Percentiles rank a stretch among this genome's conserved stretches.
phyloP scores from a whole-genome alignment of 1,140 invertebrate genomes.

The Bombus huntii region DNA sequence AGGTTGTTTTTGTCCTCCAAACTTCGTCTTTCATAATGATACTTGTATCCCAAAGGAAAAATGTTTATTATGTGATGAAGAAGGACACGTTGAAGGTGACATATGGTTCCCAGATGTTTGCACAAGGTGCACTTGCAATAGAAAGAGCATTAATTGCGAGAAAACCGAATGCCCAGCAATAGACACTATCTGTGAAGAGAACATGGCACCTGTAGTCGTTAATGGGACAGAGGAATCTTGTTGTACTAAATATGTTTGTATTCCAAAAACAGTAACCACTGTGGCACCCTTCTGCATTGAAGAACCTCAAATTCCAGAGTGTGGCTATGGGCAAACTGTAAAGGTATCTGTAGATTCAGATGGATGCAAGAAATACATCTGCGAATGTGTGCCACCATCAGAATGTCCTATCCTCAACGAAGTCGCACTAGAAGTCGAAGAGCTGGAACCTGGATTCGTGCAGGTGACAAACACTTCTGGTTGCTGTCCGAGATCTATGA shows the following conservation, averaged over 20 bases:
- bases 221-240: conserved; percentile 84
- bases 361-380: conserved; percentile 87
- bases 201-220: conserved; percentile 82
- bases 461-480: conserved; percentile 84
- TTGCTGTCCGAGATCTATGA: conserved; percentile 86
- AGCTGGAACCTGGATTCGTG: conserved; percentile 85
- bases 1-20: conserved; percentile 92
- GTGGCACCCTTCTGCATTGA: conserved; percentile 83
- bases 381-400: conserved; percentile 87
- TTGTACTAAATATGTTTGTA: conserved; percentile 87
- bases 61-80: conserved; percentile 87
- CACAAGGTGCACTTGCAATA: conserved; percentile 88
- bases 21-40: conserved; percentile 83
- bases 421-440: conserved; percentile 76
- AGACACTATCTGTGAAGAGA: conserved; percentile 85
- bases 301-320: conserved; percentile 85
- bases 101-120: conserved; percentile 88
- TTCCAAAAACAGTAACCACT: conserved; percentile 78
- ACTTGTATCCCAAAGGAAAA: conserved; percentile 77
- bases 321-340: conserved; percentile 87
- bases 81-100: conserved; percentile 86
- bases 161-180: conserved; percentile 84
- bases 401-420: conserved; percentile 84
- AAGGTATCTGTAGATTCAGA: conserved; percentile 85
- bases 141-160: conserved; percentile 83